These are phyloP conservation scores for Zaprionus capensis DNA, from an alignment of 1,140 invertebrate genomes.

Conservation along the genomic window DNA sequence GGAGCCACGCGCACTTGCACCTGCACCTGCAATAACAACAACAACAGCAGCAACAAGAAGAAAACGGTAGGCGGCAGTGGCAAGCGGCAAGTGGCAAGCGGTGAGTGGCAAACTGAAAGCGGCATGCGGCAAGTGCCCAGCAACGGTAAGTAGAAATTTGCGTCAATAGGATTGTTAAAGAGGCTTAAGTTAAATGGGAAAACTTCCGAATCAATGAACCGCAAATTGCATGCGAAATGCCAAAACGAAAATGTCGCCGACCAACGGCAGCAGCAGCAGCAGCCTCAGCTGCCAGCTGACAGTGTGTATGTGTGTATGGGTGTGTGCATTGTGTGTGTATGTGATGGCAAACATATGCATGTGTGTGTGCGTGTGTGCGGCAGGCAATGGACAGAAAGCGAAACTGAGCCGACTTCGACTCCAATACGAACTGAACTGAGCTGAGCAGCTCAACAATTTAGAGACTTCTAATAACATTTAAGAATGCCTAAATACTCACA, in stretches of 20 bases:
- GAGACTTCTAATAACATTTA: constrained; percentile 43
- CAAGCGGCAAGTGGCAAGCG: background rate
- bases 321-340: background rate
- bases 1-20: constrained; percentile 14
- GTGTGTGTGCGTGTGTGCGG: constrained; percentile 13
- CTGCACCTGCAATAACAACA: background rate
- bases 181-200: constrained; percentile 84
- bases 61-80: background rate
- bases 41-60: background rate
- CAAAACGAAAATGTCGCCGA: constrained; percentile 81
- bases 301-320: background rate
- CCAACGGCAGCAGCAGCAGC: constrained; percentile 30
- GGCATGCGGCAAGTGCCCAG: constrained; percentile 27
- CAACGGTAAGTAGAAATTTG: constrained; percentile 79
- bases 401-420: constrained; percentile 20
- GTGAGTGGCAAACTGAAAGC: constrained; percentile 2
- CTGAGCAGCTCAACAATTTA: constrained; percentile 49
- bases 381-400: constrained; percentile 43
- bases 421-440: constrained; percentile 42
- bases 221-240: constrained; percentile 84
- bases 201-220: constrained; percentile 84
- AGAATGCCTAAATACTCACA: constrained; percentile 16
- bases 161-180: constrained; percentile 84
- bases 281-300: constrained; percentile 21
- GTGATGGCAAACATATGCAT: background rate